phyloP scores from a whole-genome alignment of 2,797 vertebrate species.

The Phrynocephalus vlangalii region DNA sequence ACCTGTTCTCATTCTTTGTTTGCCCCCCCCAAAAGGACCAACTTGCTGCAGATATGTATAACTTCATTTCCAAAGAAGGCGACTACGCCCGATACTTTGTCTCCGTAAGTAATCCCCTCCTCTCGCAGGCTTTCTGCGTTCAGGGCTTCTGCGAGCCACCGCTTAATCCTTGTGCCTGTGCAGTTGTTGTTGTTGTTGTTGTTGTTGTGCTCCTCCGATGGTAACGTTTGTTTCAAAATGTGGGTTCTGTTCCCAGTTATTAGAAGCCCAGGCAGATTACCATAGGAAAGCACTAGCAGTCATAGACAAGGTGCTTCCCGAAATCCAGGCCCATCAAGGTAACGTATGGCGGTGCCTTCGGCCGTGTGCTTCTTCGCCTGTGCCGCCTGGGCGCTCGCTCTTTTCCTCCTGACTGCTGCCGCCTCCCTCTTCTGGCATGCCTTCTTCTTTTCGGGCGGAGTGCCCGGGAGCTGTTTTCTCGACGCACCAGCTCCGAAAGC shows the following conservation, averaged over 20 bases:
- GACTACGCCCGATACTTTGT: slow-evolving; percentile 93
- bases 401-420: slow-evolving; percentile 58
- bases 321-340: slow-evolving; percentile 98
- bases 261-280: slow-evolving; percentile 99
- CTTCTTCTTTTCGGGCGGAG: slow-evolving; percentile 53
- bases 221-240: slow-evolving; percentile 81
- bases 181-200: slow-evolving; percentile 54
- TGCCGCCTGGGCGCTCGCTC: slow-evolving; percentile 67
- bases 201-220: slow-evolving; percentile 69
- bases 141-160: slow-evolving; percentile 65
- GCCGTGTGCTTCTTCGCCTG: slow-evolving; percentile 73
- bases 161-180: slow-evolving; percentile 72
- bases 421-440: slow-evolving; percentile 75
- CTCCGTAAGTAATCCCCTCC: slow-evolving; percentile 82
- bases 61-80: slow-evolving; percentile 95
- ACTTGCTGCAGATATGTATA: slow-evolving; percentile 98
- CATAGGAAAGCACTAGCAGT: slow-evolving; percentile 98
- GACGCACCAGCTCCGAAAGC: slow-evolving; percentile 53
- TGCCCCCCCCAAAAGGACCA: slow-evolving; percentile 86
- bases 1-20: not conserved
- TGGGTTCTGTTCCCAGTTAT: slow-evolving; percentile 92
- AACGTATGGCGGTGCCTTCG: slow-evolving; percentile 74
- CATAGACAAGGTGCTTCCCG: slow-evolving; percentile 94
- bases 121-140: not conserved
- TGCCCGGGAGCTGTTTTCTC: slow-evolving; percentile 58